Conservation (phyloP, 2,113 vertebrate genomes). For the Otocyon megalotis region DNA sequence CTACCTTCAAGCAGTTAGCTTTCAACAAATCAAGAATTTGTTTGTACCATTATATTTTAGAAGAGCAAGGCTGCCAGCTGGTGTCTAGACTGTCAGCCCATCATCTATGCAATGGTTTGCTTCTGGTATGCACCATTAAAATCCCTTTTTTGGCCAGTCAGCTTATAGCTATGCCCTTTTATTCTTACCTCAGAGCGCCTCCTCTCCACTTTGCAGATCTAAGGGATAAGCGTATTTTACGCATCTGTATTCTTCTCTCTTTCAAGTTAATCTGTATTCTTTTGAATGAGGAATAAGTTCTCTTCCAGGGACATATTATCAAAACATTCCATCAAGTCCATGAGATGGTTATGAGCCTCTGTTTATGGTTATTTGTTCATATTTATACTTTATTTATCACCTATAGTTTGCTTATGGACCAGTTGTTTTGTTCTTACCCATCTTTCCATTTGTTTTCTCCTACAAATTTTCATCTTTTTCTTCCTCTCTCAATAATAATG, state of each 20-base stretch:
- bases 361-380: not conserved
- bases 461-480: not conserved
- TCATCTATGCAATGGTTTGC: not conserved
- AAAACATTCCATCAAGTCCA: not conserved
- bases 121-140: not conserved
- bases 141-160: not conserved
- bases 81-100: not conserved
- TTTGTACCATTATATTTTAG: not conserved
- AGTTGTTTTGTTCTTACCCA: not conserved
- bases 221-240: not conserved
- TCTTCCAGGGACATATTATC: not conserved
- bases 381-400: not conserved
- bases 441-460: not conserved
- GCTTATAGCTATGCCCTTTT: not conserved
- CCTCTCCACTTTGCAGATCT: not conserved
- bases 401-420: not conserved
- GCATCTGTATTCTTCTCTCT: not conserved
- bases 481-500: not conserved
- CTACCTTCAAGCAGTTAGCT: not conserved
- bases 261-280: not conserved
- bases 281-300: not conserved
- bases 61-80: not conserved
- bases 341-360: not conserved
- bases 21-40: not conserved
- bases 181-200: not conserved